Evolutionary conservation across 2,888 invertebrate species (phyloP), one percentile per base, ranked within the genome.

Genomic region (Mimachlamys varia): DNA sequence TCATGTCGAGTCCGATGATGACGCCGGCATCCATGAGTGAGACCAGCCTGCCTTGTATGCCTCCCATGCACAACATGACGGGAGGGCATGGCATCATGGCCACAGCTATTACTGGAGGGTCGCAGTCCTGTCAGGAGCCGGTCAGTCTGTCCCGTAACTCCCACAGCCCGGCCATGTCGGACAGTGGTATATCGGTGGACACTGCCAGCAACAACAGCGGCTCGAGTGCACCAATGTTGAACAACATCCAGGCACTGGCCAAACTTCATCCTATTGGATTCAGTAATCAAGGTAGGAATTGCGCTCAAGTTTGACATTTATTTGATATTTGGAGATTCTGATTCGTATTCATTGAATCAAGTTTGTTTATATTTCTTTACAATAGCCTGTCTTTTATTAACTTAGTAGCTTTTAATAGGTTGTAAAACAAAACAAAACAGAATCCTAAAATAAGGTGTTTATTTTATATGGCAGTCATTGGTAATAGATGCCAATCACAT

Each of bases 201-300:
- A 95, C 95, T 49, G 95, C 94, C 49, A 96, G 95, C 91, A 96
- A 94, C 44, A 95, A 95, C 93, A 95, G 95, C 91, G 95, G 94
- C 33, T 94, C 95, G n/a, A 95, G 94, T 92, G 95, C 95, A 49
- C 95, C 98, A 19, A 92, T 92, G 92, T 98, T 98, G 95, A 98
- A 98, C 97, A 99, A 99, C 97, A 97, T 99, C 93, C 98, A 99
- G 96, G 98, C 98, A 50, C 97, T 99, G 92, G 98, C 98, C 91
- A 99, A 99, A 97, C 97, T 99, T 91, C 98, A 98, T 95, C 97
- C 97, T 92, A 95, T 96, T 76, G 96, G 97, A n/a, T 96, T 97
- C 93, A 97, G 97, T 90, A 97, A 97, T 94, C 97, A 97, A 96
- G 97, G 97, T 97, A 94, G 92, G 92, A 90, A 33, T 76, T 10